Percentiles rank a stretch among this genome's conserved stretches.
Evolutionary conservation across 2,888 invertebrate species (phyloP).

Genomic region (Hemistola chrysoprasaria): DNA sequence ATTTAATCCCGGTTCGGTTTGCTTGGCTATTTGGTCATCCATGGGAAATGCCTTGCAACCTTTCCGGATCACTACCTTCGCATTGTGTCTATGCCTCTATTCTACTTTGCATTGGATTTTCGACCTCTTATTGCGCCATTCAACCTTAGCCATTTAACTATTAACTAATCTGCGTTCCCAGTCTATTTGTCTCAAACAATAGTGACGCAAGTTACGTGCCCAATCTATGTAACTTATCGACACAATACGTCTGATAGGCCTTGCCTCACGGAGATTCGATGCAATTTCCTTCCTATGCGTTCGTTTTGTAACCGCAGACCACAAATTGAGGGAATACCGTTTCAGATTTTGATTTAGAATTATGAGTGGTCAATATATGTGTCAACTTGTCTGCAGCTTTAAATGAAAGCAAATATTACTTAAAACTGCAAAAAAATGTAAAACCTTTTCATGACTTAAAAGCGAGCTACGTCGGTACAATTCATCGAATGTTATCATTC

Average conservation of each 20-base stretch:
- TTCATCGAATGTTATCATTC: too few species aligned
- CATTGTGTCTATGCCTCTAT: constrained; percentile 6
- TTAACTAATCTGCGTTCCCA: constrained; percentile 32
- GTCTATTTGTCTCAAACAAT: constrained; percentile 52
- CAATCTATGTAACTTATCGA: constrained; percentile 28
- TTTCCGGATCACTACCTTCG: constrained; percentile 17
- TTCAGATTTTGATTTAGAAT: constrained; percentile 20
- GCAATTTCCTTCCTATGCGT: constrained; percentile 22
- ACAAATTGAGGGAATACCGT: constrained; percentile 22
- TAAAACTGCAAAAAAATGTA: neutral
- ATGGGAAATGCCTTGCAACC: constrained; percentile 12
- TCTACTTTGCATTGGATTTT: constrained; percentile 6
- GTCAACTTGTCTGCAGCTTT: constrained; percentile 3
- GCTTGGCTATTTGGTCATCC: constrained; percentile 1
- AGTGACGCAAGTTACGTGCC: constrained; percentile 48
- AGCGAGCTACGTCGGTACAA: too few species aligned
- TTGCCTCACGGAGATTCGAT: constrained; percentile 11
- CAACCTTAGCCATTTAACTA: constrained; percentile 32
- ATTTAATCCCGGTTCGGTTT: too few species aligned
- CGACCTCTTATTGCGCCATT: constrained; percentile 38
- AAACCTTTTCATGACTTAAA: too few species aligned
- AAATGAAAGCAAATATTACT: neutral
- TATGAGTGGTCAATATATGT: constrained; percentile 4
- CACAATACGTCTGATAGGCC: constrained; percentile 8
- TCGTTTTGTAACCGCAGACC: constrained; percentile 24